phyloP scores from a whole-genome alignment of 2,797 vertebrate genomes.

The Sebastes hubbsi region DNA sequence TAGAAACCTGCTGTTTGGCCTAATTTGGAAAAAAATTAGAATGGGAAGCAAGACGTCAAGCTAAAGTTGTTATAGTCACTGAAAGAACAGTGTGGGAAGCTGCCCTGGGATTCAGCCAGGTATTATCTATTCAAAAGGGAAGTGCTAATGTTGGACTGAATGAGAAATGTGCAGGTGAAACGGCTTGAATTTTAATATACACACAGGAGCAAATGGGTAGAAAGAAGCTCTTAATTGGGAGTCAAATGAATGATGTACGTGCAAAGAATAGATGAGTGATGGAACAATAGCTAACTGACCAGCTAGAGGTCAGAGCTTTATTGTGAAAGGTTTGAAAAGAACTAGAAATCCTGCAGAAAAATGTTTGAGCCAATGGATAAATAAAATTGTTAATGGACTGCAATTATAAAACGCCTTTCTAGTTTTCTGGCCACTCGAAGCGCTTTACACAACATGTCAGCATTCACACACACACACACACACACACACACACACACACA shows the following conservation, averaged over 20 bases:
- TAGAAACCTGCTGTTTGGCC: slow-evolving; percentile 7
- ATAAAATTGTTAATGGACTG: background rate
- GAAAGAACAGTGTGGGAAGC: background rate
- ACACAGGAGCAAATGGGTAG: background rate
- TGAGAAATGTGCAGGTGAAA: slow-evolving; percentile 39
- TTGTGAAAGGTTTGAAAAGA: background rate
- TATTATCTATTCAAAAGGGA: slow-evolving; percentile 54
- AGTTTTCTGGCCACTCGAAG: too few relatives aligned
- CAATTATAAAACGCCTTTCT: too few relatives aligned
- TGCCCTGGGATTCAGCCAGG: slow-evolving; percentile 27
- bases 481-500: too few relatives aligned
- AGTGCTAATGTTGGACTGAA: slow-evolving; percentile 37
- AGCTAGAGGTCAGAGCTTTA: background rate
- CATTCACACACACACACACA: too few relatives aligned
- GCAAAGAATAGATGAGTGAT: background rate
- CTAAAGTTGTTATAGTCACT: slow-evolving; percentile 22
- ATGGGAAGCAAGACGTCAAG: slow-evolving; percentile 16
- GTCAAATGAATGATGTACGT: slow-evolving; percentile 1
- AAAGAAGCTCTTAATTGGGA: slow-evolving; percentile 7
- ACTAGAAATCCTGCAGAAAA: background rate
- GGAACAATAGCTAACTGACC: background rate
- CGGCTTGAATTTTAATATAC: slow-evolving; percentile 48
- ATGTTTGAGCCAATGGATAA: slow-evolving; percentile 6
- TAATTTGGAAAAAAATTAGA: background rate
- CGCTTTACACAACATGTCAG: too few relatives aligned